Evolutionary conservation across 2,113 vertebrate species (phyloP).

Genomic region (Laterallus jamaicensis): DNA sequence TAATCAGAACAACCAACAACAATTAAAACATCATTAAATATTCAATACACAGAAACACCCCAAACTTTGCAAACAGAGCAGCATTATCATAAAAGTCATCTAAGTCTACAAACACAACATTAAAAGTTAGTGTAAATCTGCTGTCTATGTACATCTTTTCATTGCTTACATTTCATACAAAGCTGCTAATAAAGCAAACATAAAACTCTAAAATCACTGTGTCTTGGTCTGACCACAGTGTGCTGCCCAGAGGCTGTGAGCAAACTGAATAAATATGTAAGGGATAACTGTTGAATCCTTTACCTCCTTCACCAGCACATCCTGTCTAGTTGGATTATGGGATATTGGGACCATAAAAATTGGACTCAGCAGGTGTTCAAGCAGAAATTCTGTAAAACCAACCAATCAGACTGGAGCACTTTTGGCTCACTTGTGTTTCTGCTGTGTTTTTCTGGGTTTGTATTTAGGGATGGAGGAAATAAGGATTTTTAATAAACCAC

Average conservation of each 20-base stretch:
- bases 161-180: neutral
- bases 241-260: neutral
- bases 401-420: neutral
- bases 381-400: neutral
- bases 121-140: slow-evolving; percentile 55
- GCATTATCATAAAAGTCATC: slow-evolving; percentile 42
- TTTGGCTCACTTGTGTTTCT: neutral
- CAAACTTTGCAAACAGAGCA: slow-evolving; percentile 14
- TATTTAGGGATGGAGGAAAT: neutral
- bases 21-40: slow-evolving; percentile 58
- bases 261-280: neutral
- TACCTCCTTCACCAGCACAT: neutral
- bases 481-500: neutral
- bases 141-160: neutral
- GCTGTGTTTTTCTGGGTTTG: neutral
- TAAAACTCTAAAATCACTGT: neutral
- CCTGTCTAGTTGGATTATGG: neutral
- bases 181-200: slow-evolving; percentile 4
- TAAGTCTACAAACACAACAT: slow-evolving; percentile 21
- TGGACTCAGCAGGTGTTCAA: neutral
- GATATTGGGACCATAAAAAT: neutral
- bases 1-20: slow-evolving; percentile 41
- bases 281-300: neutral
- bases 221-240: neutral
- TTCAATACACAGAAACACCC: slow-evolving; percentile 1